Conservation (phyloP, 2,113 vertebrate genomes). For the Sisor rabdophorus region DNA sequence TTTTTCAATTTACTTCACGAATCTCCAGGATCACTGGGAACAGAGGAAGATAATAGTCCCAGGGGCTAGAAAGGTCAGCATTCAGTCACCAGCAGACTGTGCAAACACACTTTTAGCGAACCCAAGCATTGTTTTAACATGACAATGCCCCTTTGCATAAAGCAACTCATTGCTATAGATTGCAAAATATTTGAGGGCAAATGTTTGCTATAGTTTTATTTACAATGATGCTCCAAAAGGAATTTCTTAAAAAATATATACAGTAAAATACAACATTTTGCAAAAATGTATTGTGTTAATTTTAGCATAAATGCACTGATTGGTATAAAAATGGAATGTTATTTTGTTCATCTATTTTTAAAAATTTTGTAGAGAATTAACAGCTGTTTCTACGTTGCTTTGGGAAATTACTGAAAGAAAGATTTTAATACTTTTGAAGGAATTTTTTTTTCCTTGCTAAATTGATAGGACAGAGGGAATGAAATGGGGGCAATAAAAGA, state of each 20-base stretch:
- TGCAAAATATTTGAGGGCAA: not conserved
- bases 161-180: too few species aligned
- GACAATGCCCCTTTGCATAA: not conserved
- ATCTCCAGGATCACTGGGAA: slow-evolving; percentile 27
- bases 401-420: too few species aligned
- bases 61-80: slow-evolving; percentile 2
- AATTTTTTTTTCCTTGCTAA: too few species aligned
- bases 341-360: too few species aligned
- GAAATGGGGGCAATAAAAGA: too few species aligned
- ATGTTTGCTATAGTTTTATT: not conserved
- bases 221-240: not conserved
- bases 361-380: too few species aligned
- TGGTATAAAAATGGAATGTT: not conserved
- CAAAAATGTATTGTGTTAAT: too few species aligned
- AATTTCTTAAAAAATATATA: not conserved
- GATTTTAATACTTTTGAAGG: too few species aligned
- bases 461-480: too few species aligned
- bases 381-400: too few species aligned
- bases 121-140: too few species aligned
- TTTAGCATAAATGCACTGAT: not conserved
- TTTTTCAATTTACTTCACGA: slow-evolving; percentile 20
- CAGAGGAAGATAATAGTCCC: slow-evolving; percentile 5
- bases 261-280: not conserved
- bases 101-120: slow-evolving; percentile 20
- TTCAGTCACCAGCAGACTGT: slow-evolving; percentile 15